Evolutionary conservation across 1,140 invertebrate species (phyloP).

Genomic region (Macrocentrus cingulum): DNA sequence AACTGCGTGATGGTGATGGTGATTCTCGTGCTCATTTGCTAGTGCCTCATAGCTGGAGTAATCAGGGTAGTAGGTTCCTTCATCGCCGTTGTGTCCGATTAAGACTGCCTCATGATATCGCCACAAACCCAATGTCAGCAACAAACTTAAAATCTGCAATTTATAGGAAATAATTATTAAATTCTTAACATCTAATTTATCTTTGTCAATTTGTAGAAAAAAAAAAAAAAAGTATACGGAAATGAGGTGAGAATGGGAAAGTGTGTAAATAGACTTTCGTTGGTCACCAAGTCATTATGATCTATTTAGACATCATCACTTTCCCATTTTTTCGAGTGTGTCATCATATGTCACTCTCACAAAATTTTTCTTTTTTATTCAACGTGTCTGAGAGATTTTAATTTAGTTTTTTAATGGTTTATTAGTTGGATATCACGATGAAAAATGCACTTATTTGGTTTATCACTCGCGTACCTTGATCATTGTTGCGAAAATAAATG

Average conservation of each 20-base stretch:
- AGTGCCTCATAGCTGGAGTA: slow-evolving; percentile 38
- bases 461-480: slow-evolving; percentile 25
- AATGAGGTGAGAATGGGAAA: slow-evolving; percentile 10
- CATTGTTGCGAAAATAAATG: slow-evolving; percentile 2
- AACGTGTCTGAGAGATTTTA: too few relatives aligned
- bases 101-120: slow-evolving; percentile 47
- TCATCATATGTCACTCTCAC: too few relatives aligned
- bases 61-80: slow-evolving; percentile 39
- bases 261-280: background rate
- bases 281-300: slow-evolving; percentile 1
- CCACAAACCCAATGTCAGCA: slow-evolving; percentile 39
- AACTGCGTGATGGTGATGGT: slow-evolving; percentile 46
- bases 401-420: too few relatives aligned
- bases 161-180: background rate
- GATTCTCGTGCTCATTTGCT: slow-evolving; percentile 44
- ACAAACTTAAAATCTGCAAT: slow-evolving; percentile 42
- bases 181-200: too few relatives aligned
- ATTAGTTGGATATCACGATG: too few relatives aligned
- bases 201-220: background rate
- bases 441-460: background rate
- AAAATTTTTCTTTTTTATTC: too few relatives aligned
- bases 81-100: slow-evolving; percentile 50
- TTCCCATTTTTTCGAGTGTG: background rate
- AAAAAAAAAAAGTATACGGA: slow-evolving; percentile 3
- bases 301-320: background rate